Base-by-base conservation (phyloP, 2,113 vertebrate species). In the Vimba vimba region DNA sequence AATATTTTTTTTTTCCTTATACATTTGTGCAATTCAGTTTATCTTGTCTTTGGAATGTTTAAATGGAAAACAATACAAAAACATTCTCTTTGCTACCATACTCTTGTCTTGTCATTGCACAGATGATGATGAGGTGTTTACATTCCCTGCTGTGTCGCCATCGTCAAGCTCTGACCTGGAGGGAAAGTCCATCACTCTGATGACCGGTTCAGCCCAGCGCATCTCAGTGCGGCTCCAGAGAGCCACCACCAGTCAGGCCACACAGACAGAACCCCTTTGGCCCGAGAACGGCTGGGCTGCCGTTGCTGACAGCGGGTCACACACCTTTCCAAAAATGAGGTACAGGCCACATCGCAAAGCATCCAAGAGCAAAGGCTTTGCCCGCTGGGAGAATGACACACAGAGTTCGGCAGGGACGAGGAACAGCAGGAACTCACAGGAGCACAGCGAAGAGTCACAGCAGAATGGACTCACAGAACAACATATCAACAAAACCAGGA, bases 241-340 rank as follows among this genome's bases (percentile, higher is more conserved):
- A 47, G 95, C 97, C 4, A 98, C 98, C 71, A 95, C 96, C 69
- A 98, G 96, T 91, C 97, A 99, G 94, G 97, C 97, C 90, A 99
- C 97, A 0, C 98, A 99, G 93, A 99, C 97, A 0, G 97, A 99
- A 47, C 96, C 97, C 0, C 92, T 97, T 64, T 99, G 97, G 97
- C 91, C 96, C 0, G 96, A 98, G n/a, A 92, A 95, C 23, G 93
- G 93, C 87, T 99, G 97, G 97, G 90, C 85, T 11, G 71, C 30
- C 7, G 81, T 36, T 2, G 43, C 86, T 0, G 95, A 97, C 59
- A 92, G 94, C 0, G 96, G 97, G 39, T 97, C 97, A 12, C 98
- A 99, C 88, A 99, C 98, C 23, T 99, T 99, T 88, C 98, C 98
- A 71, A 99, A 98, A 93, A 98, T 97, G 96, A 97, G 97, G 89